Conservation (phyloP, 2,113 vertebrate genomes). For the Camelus dromedarius region DNA sequence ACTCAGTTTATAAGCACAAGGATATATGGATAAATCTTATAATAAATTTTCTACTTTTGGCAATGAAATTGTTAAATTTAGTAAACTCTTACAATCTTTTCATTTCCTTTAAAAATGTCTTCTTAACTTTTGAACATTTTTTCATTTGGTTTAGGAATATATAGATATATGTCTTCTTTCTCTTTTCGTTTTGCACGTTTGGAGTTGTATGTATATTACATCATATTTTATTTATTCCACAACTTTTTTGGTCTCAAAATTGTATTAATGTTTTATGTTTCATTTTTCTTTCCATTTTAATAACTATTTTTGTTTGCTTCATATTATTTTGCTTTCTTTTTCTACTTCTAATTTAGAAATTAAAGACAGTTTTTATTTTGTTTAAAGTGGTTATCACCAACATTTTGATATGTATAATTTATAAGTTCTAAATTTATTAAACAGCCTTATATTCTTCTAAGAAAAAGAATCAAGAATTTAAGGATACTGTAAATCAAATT, state of each 20-base stretch:
- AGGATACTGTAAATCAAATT: not conserved
- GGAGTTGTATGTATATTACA: not conserved
- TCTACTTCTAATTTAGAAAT: not conserved
- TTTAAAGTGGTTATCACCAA: not conserved
- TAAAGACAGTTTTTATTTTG: not conserved
- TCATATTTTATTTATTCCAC: not conserved
- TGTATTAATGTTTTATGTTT: not conserved
- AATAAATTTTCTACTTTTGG: slow-evolving; percentile 70
- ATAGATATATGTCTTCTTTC: not conserved
- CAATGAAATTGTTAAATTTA: not conserved
- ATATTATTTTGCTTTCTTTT: not conserved
- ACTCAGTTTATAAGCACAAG: slow-evolving; percentile 28
- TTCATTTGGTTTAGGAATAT: not conserved
- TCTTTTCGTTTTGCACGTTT: not conserved
- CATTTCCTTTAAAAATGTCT: not conserved
- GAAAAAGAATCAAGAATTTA: not conserved
- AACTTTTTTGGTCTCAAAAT: not conserved
- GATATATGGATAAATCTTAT: slow-evolving; percentile 54
- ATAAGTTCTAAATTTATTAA: not conserved
- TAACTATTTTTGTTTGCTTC: not conserved
- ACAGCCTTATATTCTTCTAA: not conserved
- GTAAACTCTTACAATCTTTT: not conserved
- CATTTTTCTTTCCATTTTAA: not conserved
- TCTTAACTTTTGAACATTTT: not conserved
- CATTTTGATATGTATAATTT: not conserved